Percentiles rank a stretch among this genome's conserved stretches.
Conservation (phyloP, 23 tunicate species). For the Corella eumyota region DNA sequence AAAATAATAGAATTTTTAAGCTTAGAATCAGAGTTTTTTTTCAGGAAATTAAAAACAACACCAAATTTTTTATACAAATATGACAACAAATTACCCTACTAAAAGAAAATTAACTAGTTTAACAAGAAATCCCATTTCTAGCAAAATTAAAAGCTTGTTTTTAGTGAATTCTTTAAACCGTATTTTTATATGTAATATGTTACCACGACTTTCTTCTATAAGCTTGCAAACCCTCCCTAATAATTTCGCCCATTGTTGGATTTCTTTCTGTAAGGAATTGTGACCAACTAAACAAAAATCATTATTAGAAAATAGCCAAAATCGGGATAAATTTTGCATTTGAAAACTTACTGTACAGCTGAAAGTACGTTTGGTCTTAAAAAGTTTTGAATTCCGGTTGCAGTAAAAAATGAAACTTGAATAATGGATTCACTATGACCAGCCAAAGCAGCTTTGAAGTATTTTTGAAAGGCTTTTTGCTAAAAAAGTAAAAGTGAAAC, state of each 20-base stretch:
- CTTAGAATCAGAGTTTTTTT: neutral
- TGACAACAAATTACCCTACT: no score
- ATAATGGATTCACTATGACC: slow-evolving; percentile 77
- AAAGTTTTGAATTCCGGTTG: slow-evolving; percentile 54
- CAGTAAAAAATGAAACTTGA: slow-evolving; percentile 41
- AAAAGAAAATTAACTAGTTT: no score
- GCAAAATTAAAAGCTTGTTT: no score
- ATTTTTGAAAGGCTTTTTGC: slow-evolving; percentile 75
- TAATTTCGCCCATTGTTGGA: slow-evolving; percentile 72
- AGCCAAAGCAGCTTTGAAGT: slow-evolving; percentile 64
- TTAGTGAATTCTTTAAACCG: no score
- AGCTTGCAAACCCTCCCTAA: slow-evolving; percentile 80
- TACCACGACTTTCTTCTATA: slow-evolving; percentile 63
- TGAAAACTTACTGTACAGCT: slow-evolving; percentile 62
- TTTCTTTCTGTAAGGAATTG: slow-evolving; percentile 45
- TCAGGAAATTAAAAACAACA: no score
- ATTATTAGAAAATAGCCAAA: neutral
- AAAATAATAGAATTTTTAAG: neutral
- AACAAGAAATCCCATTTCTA: no score
- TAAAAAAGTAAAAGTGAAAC: slow-evolving; percentile 5
- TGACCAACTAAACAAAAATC: slow-evolving; percentile 74
- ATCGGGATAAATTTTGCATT: no score
- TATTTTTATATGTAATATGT: no score
- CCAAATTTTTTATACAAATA: no score
- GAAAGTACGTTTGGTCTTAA: slow-evolving; percentile 16